Conservation (phyloP, 2,888 invertebrate genomes). For the Plebejus melissa region DNA sequence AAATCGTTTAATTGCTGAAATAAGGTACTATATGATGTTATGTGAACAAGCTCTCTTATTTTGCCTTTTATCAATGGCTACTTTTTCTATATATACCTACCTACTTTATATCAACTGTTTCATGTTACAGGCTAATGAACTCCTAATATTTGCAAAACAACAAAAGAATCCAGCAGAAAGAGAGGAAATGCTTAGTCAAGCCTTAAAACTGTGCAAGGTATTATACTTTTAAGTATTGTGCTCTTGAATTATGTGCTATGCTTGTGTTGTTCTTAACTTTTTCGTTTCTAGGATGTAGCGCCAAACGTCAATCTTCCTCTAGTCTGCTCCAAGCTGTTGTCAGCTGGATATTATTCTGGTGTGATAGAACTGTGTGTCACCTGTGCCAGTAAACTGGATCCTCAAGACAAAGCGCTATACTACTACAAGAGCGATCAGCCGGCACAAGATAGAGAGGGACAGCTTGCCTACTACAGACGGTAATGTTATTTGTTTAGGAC, state of each 20-base stretch:
- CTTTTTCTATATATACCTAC: neutral
- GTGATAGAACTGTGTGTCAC: conserved; percentile 92
- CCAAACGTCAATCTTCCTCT: conserved; percentile 90
- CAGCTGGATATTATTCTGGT: conserved; percentile 90
- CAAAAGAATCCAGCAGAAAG: conserved; percentile 87
- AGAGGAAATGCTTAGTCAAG: conserved; percentile 86
- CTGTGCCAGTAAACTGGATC: conserved; percentile 92
- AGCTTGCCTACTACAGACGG: conserved; percentile 84
- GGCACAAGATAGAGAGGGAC: conserved; percentile 90
- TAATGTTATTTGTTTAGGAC: conserved; percentile 40
- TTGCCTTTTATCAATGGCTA: neutral
- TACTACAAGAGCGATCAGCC: conserved; percentile 92
- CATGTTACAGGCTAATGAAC: conserved; percentile 87
- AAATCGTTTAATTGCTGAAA: too few species aligned
- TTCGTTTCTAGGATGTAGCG: conserved; percentile 81
- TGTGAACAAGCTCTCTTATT: too few species aligned
- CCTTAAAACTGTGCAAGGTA: conserved; percentile 90
- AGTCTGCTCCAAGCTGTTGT: conserved; percentile 90
- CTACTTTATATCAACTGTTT: conserved; percentile 26
- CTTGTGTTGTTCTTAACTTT: neutral
- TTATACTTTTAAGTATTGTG: neutral
- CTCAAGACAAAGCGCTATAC: conserved; percentile 91
- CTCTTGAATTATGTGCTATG: neutral
- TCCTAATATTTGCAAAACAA: conserved; percentile 88
- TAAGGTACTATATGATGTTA: too few species aligned